A percentile compares a stretch with the other conserved stretches of the same genome.
These are phyloP conservation scores for Brachypodius melanocephalos DNA, from an alignment of 2,113 vertebrate species.

Conservation along the genomic window DNA sequence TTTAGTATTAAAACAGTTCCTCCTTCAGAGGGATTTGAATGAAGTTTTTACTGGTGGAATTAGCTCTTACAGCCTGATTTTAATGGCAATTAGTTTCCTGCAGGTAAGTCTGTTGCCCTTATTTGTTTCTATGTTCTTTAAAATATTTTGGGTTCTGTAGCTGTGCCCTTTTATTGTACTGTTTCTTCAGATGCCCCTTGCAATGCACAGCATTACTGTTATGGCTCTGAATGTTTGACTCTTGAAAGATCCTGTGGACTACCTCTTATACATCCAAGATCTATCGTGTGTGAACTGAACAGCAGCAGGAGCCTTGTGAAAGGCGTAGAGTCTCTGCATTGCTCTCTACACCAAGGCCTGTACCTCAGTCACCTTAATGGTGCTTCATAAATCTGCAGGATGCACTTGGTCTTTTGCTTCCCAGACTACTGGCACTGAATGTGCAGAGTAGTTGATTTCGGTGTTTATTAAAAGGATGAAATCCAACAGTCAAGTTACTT, in stretches of 20 bases:
- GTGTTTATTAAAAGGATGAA: not conserved
- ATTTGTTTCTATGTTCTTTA: not conserved
- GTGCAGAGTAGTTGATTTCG: not conserved
- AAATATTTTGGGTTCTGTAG: not conserved
- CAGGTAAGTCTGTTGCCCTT: constrained; percentile 78
- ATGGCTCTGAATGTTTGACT: not conserved
- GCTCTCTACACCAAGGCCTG: not conserved
- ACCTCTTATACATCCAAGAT: not conserved
- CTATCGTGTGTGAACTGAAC: not conserved
- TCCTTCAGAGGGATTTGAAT: constrained; percentile 96
- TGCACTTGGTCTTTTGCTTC: not conserved
- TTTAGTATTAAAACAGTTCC: constrained; percentile 98
- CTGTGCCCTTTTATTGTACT: not conserved
- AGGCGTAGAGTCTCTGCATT: not conserved
- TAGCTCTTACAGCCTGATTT: constrained; percentile 97
- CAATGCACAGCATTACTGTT: not conserved
- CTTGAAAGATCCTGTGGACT: not conserved
- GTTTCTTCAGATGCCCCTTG: not conserved
- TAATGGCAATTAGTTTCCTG: constrained; percentile 98
- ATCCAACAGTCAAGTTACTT: not conserved
- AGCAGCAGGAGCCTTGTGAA: not conserved
- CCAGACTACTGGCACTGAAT: not conserved
- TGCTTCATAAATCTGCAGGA: not conserved
- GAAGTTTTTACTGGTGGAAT: constrained; percentile 99
- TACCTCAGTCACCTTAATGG: not conserved